Evolutionary conservation across 2,888 invertebrate species (phyloP).

Genomic region (Tyria jacobaeae): DNA sequence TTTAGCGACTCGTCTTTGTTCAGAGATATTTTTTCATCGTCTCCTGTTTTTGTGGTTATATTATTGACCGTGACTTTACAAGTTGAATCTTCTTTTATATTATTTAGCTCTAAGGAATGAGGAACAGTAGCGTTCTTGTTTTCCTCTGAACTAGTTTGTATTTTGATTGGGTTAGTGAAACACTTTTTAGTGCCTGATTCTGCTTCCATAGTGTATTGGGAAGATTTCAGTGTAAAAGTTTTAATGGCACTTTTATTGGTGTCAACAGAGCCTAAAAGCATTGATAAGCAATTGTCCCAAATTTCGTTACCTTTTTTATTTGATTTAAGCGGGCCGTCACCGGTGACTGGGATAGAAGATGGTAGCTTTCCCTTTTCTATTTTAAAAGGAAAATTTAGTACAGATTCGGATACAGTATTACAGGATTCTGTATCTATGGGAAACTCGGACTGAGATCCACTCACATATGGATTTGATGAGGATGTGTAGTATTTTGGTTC

Average conservation of each 20-base stretch:
- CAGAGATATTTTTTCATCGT: neutral
- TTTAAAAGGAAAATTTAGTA: neutral
- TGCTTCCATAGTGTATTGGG: slow-evolving; percentile 8
- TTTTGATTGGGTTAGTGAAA: slow-evolving; percentile 15
- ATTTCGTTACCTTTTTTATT: slow-evolving; percentile 6
- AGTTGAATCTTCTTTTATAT: slow-evolving; percentile 2
- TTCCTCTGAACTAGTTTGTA: neutral
- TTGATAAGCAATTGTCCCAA: slow-evolving; percentile 14
- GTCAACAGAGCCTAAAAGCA: slow-evolving; percentile 7
- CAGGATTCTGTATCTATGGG: neutral
- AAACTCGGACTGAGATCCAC: neutral
- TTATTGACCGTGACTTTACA: slow-evolving; percentile 11
- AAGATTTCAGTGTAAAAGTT: neutral
- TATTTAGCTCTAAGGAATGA: neutral
- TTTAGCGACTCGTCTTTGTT: neutral
- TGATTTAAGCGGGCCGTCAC: neutral
- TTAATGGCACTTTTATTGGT: slow-evolving; percentile 3
- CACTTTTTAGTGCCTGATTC: slow-evolving; percentile 10
- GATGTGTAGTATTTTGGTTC: neutral
- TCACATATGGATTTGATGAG: neutral
- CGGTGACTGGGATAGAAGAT: slow-evolving; percentile 10
- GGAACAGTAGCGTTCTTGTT: neutral
- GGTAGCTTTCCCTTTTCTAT: slow-evolving; percentile 4
- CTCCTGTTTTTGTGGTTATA: neutral
- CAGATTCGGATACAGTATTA: neutral